Evolutionary conservation across 2,888 invertebrate genomes (phyloP).

Genomic region (Chironomus tentans): DNA sequence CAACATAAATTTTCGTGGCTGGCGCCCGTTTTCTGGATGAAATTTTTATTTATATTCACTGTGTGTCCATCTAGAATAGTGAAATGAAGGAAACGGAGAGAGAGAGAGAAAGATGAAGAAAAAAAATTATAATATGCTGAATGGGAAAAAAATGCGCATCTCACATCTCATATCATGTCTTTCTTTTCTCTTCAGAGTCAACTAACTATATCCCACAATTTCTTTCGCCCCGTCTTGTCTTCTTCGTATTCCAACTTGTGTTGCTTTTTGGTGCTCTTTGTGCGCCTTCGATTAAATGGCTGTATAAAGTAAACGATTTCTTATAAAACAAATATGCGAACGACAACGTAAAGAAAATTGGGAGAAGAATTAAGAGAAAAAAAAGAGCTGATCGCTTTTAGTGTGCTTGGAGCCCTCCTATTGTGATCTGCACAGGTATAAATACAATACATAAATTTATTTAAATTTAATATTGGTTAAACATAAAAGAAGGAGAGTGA

Average conservation of each 20-base stretch:
- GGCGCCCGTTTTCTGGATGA: constrained; percentile 23
- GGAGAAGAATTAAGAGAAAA: constrained; percentile 20
- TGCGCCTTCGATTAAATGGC: not conserved
- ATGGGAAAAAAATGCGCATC: not conserved
- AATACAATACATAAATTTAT: constrained; percentile 26
- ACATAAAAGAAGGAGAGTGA: constrained; percentile 5
- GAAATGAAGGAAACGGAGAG: not conserved
- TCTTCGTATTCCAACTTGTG: too few relatives aligned
- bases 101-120: too few relatives aligned
- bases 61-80: constrained; percentile 6
- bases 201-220: not conserved
- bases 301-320: not conserved
- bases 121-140: not conserved
- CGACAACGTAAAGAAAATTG: constrained; percentile 23
- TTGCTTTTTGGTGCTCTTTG: too few relatives aligned
- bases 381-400: not conserved
- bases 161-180: not conserved
- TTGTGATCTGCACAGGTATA: constrained; percentile 26
- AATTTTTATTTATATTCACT: not conserved
- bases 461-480: constrained; percentile 26
- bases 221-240: too few relatives aligned
- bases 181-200: not conserved
- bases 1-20: constrained; percentile 26
- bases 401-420: constrained; percentile 19
- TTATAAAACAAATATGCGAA: constrained; percentile 22